Conservation (phyloP, 1,140 invertebrate genomes). For the Procambarus virginalis region DNA sequence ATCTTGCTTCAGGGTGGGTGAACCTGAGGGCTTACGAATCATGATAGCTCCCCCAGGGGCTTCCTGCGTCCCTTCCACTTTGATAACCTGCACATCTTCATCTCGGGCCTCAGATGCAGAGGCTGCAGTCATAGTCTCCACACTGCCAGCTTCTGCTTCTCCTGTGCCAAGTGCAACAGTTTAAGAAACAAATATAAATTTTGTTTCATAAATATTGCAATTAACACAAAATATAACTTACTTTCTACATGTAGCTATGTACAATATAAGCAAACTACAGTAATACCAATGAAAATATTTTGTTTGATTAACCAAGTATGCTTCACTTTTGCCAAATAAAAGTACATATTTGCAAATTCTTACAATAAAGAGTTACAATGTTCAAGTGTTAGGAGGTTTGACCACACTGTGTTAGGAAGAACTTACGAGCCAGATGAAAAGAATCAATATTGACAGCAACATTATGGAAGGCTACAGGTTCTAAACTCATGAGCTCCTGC, state of each 20-base stretch:
- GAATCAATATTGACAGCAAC: slow-evolving; percentile 70
- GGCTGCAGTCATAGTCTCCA: neutral
- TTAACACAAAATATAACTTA: no score
- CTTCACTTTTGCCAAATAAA: no score
- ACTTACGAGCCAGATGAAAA: slow-evolving; percentile 65
- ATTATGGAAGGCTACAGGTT: slow-evolving; percentile 70
- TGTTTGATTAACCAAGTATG: no score
- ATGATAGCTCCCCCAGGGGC: slow-evolving; percentile 59
- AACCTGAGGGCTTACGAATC: slow-evolving; percentile 38
- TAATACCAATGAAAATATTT: no score
- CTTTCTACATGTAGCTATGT: no score
- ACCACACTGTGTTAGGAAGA: neutral
- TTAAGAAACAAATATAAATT: no score
- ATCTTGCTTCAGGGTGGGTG: neutral
- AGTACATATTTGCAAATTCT: no score
- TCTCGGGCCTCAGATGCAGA: slow-evolving; percentile 7
- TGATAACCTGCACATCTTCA: slow-evolving; percentile 54
- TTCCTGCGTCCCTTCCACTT: slow-evolving; percentile 45
- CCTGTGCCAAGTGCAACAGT: neutral
- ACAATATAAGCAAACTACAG: no score
- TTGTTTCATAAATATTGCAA: no score
- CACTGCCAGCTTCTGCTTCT: slow-evolving; percentile 4
- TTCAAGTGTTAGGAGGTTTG: no score
- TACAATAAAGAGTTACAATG: no score
- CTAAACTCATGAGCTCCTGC: slow-evolving; percentile 71